Base-by-base conservation (phyloP, 2,888 invertebrate genomes). In the Cistogaster globosa region DNA sequence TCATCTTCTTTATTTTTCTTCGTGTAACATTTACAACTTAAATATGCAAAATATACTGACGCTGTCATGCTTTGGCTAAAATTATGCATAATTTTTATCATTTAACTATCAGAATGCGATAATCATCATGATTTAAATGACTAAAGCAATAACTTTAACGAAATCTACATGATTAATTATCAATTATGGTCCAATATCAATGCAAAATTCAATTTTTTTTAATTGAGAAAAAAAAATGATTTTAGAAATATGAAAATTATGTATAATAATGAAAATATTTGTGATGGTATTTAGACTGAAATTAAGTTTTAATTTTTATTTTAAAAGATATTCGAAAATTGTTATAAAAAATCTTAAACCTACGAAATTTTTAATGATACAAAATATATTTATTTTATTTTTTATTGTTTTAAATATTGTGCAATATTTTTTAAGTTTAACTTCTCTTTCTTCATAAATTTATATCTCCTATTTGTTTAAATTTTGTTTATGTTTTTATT, bases 51-150 rank as follows among this genome's bases (percentile, higher is more conserved):
- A 48, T 48, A 55, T 20, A 36, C 71, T 8, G 32, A 6, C 55
- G 45, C 53, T 72, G 63, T 68, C 74, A 82, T 63, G 75, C 58
- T 77, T 72, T 77, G 71, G 65, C 53, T 77, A 83, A 77, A 83
- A 83, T 83, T 83, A 77, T 83, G 82, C 58, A 83, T 83, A 83
- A 32, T 32, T 77, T 83, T 83, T 83, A 83, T 83, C 76, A 77
- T 77, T 77, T 77, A 71, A 51, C 71, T 58, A 77, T 83, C 76
- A 68, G 77, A 84, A 71, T 58, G 71, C 76, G 82, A 83, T 83
- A 83, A 83, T 77, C 71, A 83, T 77, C 82, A 71, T 65, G 76
- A 77, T 57, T 72, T 60, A 76, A 76, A 69, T 45, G 60, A 22
- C 58, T 7, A 48, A 48, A 36, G 12, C 26, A 69, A 69, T 12